Evolutionary conservation across 2,888 invertebrate species (phyloP).

Genomic region (Coleophora flavipennella): DNA sequence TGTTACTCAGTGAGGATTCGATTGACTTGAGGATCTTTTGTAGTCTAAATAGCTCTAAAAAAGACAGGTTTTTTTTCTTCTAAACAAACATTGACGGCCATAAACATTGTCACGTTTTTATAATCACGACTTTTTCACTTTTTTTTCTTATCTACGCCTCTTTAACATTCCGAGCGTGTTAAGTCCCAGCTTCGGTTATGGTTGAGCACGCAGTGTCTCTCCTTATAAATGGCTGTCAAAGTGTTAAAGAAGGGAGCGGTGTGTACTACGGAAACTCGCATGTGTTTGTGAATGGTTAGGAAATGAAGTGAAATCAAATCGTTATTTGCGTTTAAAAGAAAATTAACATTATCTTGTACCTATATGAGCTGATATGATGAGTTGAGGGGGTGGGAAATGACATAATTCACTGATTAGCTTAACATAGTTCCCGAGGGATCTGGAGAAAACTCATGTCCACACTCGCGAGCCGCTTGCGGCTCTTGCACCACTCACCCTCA

Average conservation of each 20-base stretch:
- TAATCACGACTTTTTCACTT: slow-evolving; percentile 2
- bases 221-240: slow-evolving; percentile 17
- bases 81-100: not conserved
- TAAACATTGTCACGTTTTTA: slow-evolving; percentile 1
- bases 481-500: too few relatives aligned
- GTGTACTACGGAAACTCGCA: slow-evolving; percentile 9
- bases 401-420: too few relatives aligned
- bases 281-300: too few relatives aligned
- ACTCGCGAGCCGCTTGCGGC: too few relatives aligned
- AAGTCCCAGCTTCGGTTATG: slow-evolving; percentile 3
- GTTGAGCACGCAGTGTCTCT: slow-evolving; percentile 8
- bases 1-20: too few relatives aligned
- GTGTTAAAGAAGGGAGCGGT: slow-evolving; percentile 4
- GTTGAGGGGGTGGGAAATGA: too few relatives aligned
- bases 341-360: too few relatives aligned
- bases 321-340: too few relatives aligned
- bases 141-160: not conserved
- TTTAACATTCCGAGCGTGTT: slow-evolving; percentile 1
- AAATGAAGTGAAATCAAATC: not conserved
- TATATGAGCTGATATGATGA: too few relatives aligned
- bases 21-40: not conserved
- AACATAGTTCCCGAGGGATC: too few relatives aligned
- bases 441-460: too few relatives aligned
- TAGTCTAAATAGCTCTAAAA: not conserved
- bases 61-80: not conserved